Evolutionary conservation across 2,113 vertebrate genomes (phyloP).

Genomic region (Callipepla californica): DNA sequence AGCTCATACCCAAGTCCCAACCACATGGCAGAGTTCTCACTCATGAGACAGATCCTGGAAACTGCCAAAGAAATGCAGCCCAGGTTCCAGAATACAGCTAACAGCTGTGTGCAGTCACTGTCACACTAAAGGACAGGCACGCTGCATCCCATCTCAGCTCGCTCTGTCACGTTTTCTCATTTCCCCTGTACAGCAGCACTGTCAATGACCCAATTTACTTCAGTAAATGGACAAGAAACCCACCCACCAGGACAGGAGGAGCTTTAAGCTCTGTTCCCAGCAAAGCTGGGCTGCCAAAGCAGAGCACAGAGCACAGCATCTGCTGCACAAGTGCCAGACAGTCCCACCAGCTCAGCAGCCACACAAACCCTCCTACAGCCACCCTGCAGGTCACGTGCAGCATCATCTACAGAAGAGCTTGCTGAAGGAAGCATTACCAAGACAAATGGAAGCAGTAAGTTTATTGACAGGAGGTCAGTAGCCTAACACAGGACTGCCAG

Average conservation of each 20-base stretch:
- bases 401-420: accelerated
- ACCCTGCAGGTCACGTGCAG: accelerated
- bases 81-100: background rate
- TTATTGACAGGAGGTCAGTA: background rate
- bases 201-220: too few species aligned
- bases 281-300: background rate
- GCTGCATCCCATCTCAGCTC: background rate
- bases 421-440: background rate
- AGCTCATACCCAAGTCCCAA: background rate
- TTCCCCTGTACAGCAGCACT: background rate
- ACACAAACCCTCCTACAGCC: background rate
- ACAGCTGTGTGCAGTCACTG: background rate
- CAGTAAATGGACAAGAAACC: background rate
- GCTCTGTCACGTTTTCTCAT: background rate
- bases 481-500: background rate
- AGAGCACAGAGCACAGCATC: background rate
- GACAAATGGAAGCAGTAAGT: background rate
- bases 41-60: background rate
- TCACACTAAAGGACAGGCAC: background rate
- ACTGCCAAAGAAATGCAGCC: background rate
- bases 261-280: background rate
- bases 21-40: background rate
- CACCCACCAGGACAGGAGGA: background rate
- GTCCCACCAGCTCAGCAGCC: background rate
- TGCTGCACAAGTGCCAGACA: background rate